Base-by-base conservation (phyloP, 1,140 invertebrate species). In the Trinorchestia longiramus region DNA sequence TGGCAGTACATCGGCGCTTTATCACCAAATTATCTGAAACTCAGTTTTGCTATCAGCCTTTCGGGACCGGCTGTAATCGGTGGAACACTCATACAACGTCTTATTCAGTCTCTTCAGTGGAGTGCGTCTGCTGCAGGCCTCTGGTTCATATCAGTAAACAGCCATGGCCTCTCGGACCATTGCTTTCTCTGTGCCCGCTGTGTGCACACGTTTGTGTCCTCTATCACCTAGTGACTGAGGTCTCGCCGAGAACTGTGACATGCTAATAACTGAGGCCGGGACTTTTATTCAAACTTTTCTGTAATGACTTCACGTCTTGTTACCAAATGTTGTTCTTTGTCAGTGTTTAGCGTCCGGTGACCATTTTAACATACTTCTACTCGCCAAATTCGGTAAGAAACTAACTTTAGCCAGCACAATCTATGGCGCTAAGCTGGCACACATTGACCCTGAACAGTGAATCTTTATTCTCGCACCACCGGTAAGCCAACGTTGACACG, bases 101-200 rank as follows among this genome's bases (percentile, higher is more conserved):
- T 90, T 42, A 42, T 90, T 90, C 43, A 42, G n/a, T 90, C n/a
- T 90, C 43, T 42, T 90, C 3, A 42, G 41, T 42, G 36, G 88
- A 90, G 88, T 43, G 43, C 28, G 43, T 90, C 88, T 90, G 4
- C 88, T 19, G 43, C 43, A 28, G 43, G 62, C 62, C 62, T 36
- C 41, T 90, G 88, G 88, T 43, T 43, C 43, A 90, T 90, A 90
- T 90, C 88, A 90, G 88, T 90, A 42, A 41, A 90, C 88, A 42
- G 43, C 4, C 88, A 8, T 15, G 36, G 17, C 15, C 88, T 90
- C 88, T 90, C 88, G 42, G 88, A 42, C 41, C 88, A 90, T 90
- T 90, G 88, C 88, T 90, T 90, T 4, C n/a, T 15, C 43, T 4
- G 88, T 90, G 88, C 28, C 36, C 62, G 62, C 11, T 28, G 62